These are phyloP conservation scores for Stomatorhinus ivindoensis DNA, from an alignment of 2,113 vertebrate species.

Conservation along the genomic window DNA sequence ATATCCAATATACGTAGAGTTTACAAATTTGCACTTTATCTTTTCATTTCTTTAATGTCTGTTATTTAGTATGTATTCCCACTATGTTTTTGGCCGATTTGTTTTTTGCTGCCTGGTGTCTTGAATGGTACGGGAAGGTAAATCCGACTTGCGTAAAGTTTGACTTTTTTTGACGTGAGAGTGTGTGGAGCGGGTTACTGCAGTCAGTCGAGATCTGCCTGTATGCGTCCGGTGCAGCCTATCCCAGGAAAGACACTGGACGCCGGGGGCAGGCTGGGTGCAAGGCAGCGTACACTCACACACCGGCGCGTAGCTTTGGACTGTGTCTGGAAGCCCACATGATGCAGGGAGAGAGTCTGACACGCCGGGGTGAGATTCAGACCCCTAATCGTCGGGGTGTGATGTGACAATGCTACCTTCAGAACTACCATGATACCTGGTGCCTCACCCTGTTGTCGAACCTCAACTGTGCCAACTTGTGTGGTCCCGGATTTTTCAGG, in stretches of 20 bases:
- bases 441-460: background rate
- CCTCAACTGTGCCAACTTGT: background rate
- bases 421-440: background rate
- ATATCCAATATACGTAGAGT: background rate
- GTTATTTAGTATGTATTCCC: background rate
- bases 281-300: background rate
- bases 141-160: background rate
- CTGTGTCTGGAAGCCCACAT: background rate
- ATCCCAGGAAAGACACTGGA: background rate
- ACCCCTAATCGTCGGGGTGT: too few relatives aligned
- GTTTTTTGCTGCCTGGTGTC: background rate
- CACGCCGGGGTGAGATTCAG: background rate
- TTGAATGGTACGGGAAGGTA: background rate
- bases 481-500: background rate
- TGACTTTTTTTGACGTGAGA: background rate
- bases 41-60: background rate
- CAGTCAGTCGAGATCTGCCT: background rate
- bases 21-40: background rate
- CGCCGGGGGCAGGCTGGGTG: background rate
- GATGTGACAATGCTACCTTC: too few relatives aligned
- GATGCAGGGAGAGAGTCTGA: background rate
- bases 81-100: background rate
- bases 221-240: background rate
- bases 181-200: background rate
- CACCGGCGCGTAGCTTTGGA: background rate